These are phyloP conservation scores for Bradypodion pumilum DNA, from an alignment of 2,797 vertebrate species.

Conservation along the genomic window DNA sequence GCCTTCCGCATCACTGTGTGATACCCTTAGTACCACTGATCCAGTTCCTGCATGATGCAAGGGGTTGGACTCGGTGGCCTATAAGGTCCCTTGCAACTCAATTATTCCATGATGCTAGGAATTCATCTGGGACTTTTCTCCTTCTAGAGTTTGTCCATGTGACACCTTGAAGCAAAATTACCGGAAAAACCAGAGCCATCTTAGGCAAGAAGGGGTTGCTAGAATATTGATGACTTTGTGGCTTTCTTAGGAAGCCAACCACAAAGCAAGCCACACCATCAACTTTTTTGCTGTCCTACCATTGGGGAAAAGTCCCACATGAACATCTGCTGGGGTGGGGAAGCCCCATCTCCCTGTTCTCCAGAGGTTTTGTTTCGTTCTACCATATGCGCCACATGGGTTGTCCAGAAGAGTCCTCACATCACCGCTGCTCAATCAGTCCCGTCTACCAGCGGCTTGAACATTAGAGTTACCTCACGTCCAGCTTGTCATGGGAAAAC, in stretches of 20 bases:
- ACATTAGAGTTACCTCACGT: conserved; percentile 71
- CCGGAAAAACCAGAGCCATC: too few species aligned
- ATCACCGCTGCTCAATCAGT: conserved; percentile 57
- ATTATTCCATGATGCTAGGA: too few species aligned
- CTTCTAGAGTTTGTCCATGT: neutral
- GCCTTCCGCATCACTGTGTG: too few species aligned
- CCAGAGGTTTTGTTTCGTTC: conserved; percentile 24
- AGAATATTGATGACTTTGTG: neutral
- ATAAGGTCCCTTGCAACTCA: too few species aligned
- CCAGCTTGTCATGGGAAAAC: conserved; percentile 69
- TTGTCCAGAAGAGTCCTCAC: conserved; percentile 23
- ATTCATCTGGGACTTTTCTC: neutral
- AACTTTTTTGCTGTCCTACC: rapidly evolving
- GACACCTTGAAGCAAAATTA: neutral
- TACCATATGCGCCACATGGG: neutral
- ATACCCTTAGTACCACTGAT: too few species aligned
- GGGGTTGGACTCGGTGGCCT: too few species aligned
- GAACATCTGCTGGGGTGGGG: rapidly evolving
- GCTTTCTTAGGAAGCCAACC: rapidly evolving
- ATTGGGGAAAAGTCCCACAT: neutral
- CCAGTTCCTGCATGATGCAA: too few species aligned
- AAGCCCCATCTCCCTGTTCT: neutral
- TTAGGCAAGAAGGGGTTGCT: neutral
- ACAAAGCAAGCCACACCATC: neutral
- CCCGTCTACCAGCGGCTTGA: conserved; percentile 67